Conservation (phyloP, 2,797 vertebrate species). For the Sphaeramia orbicularis region DNA sequence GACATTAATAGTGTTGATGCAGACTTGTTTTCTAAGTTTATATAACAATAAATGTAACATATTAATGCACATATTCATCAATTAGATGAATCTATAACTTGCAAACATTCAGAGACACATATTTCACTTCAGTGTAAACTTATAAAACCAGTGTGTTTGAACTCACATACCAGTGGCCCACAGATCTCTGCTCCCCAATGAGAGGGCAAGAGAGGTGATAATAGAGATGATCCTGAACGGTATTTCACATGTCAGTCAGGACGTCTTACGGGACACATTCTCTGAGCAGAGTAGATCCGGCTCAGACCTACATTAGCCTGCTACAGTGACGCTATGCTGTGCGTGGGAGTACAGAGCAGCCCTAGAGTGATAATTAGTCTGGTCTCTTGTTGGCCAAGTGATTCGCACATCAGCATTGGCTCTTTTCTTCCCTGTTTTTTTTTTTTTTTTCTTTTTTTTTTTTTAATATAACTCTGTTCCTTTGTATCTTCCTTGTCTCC, state of each 20-base stretch:
- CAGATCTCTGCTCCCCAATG: conserved; percentile 14
- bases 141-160: not conserved
- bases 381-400: conserved; percentile 60
- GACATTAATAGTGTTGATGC: too few species aligned
- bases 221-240: conserved; percentile 31
- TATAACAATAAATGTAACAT: too few species aligned
- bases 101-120: not conserved
- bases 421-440: conserved; percentile 11
- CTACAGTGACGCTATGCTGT: conserved; percentile 41
- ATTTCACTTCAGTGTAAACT: conserved; percentile 9
- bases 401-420: conserved; percentile 60
- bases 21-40: too few species aligned
- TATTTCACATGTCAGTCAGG: conserved; percentile 47
- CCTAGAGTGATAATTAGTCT: conserved; percentile 79
- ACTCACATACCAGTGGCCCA: not conserved
- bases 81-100: not conserved
- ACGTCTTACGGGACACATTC: conserved; percentile 32
- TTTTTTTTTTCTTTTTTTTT: conserved; percentile 5
- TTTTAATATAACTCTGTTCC: conserved; percentile 40
- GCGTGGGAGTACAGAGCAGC: conserved; percentile 65
- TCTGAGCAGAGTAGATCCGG: conserved; percentile 49
- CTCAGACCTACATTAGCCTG: conserved; percentile 54
- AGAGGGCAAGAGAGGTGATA: conserved; percentile 26
- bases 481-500: conserved; percentile 29
- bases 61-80: not conserved